phyloP scores from a whole-genome alignment of 2,113 vertebrate species.

The Phrynosoma platyrhinos region DNA sequence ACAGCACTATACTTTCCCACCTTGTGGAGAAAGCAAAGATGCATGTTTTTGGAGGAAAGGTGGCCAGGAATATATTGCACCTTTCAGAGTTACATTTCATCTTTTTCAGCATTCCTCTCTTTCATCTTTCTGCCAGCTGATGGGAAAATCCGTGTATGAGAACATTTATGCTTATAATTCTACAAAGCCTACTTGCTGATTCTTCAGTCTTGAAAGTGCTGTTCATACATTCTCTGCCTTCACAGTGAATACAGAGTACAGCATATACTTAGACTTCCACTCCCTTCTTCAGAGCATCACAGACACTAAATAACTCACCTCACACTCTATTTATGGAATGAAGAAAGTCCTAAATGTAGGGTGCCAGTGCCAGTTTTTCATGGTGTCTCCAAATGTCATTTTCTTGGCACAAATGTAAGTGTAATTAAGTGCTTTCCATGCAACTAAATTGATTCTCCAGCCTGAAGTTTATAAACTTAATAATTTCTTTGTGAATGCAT shows the following conservation, averaged over 20 bases:
- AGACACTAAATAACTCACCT: constrained; percentile 56
- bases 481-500: constrained; percentile 56
- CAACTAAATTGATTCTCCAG: constrained; percentile 69
- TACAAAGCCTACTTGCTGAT: constrained; percentile 31
- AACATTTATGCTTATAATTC: constrained; percentile 30
- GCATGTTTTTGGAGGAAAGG: constrained; percentile 1
- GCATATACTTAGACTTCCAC: constrained; percentile 37
- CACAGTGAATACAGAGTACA: constrained; percentile 45
- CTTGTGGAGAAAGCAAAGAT: constrained; percentile 12
- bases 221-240: constrained; percentile 12
- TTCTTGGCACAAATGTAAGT: constrained; percentile 66
- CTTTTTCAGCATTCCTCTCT: constrained; percentile 17
- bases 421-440: constrained; percentile 68
- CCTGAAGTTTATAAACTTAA: constrained; percentile 70
- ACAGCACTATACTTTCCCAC: background rate
- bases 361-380: constrained; percentile 67
- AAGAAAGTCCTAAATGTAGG: constrained; percentile 57
- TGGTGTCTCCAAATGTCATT: constrained; percentile 65
- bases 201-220: constrained; percentile 42
- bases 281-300: constrained; percentile 59
- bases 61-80: constrained; percentile 19
- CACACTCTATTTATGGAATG: constrained; percentile 60
- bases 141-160: constrained; percentile 9
- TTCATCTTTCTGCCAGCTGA: constrained; percentile 28
- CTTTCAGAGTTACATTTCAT: constrained; percentile 30